These are phyloP conservation scores for Calliphora vomitoria DNA, from an alignment of 2,888 invertebrate species.

Conservation along the genomic window DNA sequence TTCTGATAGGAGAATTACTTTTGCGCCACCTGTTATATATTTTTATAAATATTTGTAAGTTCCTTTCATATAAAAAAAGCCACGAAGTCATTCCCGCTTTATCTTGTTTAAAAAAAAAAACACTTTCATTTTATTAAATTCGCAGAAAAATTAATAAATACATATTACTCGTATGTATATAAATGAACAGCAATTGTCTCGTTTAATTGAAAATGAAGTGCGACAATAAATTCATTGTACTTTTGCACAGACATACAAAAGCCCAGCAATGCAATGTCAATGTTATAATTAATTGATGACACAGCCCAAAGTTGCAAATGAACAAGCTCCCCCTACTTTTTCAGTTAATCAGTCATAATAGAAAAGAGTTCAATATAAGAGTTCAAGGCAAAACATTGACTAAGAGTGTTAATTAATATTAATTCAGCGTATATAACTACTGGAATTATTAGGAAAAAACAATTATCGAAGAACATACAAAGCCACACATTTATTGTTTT, in stretches of 20 bases:
- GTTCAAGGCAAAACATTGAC: constrained; percentile 67
- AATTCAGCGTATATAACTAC: constrained; percentile 31
- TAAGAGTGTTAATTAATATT: constrained; percentile 57
- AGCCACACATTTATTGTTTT: no score
- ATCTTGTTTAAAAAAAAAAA: neutral
- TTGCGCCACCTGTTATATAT: no score
- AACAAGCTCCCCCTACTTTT: constrained; percentile 31
- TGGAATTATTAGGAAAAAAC: neutral
- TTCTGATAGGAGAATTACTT: no score
- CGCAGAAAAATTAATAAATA: constrained; percentile 10
- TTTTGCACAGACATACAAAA: neutral
- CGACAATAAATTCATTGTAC: neutral
- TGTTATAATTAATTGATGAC: constrained; percentile 50
- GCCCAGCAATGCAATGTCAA: constrained; percentile 48
- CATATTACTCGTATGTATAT: neutral
- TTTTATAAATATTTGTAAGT: no score
- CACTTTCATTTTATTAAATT: constrained; percentile 19
- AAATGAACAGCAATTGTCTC: constrained; percentile 6
- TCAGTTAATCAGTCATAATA: constrained; percentile 12
- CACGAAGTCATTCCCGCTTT: no score
- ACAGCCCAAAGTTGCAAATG: constrained; percentile 16
- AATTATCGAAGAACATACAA: neutral
- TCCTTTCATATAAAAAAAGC: no score
- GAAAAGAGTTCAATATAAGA: constrained; percentile 42
- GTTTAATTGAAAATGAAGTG: constrained; percentile 42